Base-by-base conservation (phyloP, 2,888 invertebrate genomes). In the Amphipyra tragopoginis region DNA sequence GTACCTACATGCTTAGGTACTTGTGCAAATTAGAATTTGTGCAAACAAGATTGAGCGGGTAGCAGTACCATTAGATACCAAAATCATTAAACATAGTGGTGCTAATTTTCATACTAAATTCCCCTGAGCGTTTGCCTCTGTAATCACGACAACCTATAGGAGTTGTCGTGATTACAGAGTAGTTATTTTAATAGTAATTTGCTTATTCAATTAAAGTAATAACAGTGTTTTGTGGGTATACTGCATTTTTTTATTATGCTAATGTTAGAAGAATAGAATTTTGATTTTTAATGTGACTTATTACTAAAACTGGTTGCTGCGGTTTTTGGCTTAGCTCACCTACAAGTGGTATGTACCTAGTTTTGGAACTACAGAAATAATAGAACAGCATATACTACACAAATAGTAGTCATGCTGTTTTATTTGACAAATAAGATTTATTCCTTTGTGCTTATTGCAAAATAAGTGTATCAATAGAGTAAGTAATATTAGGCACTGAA, bases 151-250 rank as follows among this genome's bases (percentile, higher is more conserved):
- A n/a, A n/a, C 13, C 40, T 21, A 21, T 21, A 21, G 21, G 21
- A 2, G 21, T 15, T n/a, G 7, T 44, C 13, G 6, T 44, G n/a
- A 8, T 26, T n/a, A n/a, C n/a, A n/a, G n/a, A 13, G 13, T 40
- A 2, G 13, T 0, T 40, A 40, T n/a, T 11, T 5, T n/a, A n/a
- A 70, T 43, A 39, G 8, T 52, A 14, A 52, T 51, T 70, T 65
- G 47, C 47, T 8, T 52, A 29, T 52, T 52, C 15, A 62, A 62
- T 62, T 52, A 62, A 48, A 43, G 34, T 59, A 42, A 47, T 61
- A 69, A 26, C 33, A 7, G 10, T n/a, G 13, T 51, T 52, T 14
- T 45, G 26, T 52, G 47, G 39, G 42, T 50, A 43, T n/a, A 21
- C 9, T 70, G 42, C 51, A 29, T 47, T 8, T 29, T 9, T 48